A percentile compares a stretch with the other conserved stretches of the same genome.
These are phyloP conservation scores for Anas bernieri DNA, from an alignment of 2,797 vertebrate genomes.

Conservation along the genomic window DNA sequence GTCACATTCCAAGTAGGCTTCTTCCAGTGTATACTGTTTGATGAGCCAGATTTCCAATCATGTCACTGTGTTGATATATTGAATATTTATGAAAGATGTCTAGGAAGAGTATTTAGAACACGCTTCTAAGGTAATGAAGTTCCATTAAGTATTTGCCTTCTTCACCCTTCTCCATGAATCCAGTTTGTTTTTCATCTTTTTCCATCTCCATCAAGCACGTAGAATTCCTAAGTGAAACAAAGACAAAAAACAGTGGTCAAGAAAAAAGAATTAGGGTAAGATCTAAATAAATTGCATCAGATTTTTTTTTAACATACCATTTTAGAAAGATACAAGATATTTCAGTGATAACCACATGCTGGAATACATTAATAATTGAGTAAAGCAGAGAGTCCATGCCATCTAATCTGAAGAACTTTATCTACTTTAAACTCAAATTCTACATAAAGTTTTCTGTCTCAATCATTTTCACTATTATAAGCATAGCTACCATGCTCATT, in stretches of 20 bases:
- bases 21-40: slow-evolving; percentile 43
- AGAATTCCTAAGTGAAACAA: slow-evolving; percentile 57
- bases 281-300: neutral
- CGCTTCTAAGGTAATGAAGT: neutral
- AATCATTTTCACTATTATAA: neutral
- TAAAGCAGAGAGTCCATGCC: neutral
- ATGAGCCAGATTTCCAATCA: slow-evolving; percentile 38
- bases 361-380: neutral
- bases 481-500: neutral
- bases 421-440: neutral
- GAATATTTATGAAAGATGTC: neutral
- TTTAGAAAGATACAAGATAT: neutral
- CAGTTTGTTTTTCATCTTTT: slow-evolving; percentile 64
- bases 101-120: slow-evolving; percentile 41
- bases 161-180: slow-evolving; percentile 47
- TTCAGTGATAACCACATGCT: neutral
- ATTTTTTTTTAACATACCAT: neutral
- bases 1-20: slow-evolving; percentile 57
- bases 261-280: slow-evolving; percentile 15
- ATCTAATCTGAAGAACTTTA: neutral
- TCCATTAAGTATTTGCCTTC: neutral
- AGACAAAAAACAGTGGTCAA: slow-evolving; percentile 17
- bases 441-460: neutral
- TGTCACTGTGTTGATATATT: slow-evolving; percentile 4
- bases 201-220: slow-evolving; percentile 45